Evolutionary conservation across 2,113 vertebrate genomes (phyloP).

Genomic region (Tyto alba): DNA sequence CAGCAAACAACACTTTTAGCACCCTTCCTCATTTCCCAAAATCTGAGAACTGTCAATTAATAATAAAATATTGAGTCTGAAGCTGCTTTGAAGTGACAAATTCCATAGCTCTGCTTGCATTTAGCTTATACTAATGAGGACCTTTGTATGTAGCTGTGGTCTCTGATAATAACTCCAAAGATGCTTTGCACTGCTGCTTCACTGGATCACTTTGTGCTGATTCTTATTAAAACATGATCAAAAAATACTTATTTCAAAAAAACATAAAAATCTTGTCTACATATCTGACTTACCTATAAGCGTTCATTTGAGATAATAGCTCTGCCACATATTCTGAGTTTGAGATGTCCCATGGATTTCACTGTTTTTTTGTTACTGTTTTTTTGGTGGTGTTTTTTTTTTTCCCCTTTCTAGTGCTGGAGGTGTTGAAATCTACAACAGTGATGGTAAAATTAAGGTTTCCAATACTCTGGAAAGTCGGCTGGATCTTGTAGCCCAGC

Average conservation of each 20-base stretch:
- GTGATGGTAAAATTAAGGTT: constrained; percentile 92
- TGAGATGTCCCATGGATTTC: not conserved
- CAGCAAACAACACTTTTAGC: not conserved
- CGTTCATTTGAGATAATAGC: not conserved
- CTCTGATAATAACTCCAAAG: not conserved
- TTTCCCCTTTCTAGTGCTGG: constrained; percentile 78
- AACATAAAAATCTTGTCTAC: not conserved
- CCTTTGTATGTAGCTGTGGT: not conserved
- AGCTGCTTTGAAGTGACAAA: not conserved
- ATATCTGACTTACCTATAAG: not conserved
- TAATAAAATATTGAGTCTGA: not conserved
- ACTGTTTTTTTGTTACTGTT: no score
- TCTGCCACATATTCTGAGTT: not conserved
- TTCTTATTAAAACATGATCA: not conserved
- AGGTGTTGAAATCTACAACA: constrained; percentile 91
- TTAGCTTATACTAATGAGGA: not conserved
- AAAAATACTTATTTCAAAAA: not conserved
- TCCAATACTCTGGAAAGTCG: constrained; percentile 95
- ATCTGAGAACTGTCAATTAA: not conserved
- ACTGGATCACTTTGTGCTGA: not conserved
- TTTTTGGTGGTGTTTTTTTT: no score
- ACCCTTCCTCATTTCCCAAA: not conserved
- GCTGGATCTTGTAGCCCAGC: constrained; percentile 95
- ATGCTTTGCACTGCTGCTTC: not conserved
- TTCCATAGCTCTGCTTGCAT: not conserved